Percentiles rank a stretch among this genome's conserved stretches.
phyloP scores from a whole-genome alignment of 2,113 vertebrate genomes.

The Sorex fumeus region DNA sequence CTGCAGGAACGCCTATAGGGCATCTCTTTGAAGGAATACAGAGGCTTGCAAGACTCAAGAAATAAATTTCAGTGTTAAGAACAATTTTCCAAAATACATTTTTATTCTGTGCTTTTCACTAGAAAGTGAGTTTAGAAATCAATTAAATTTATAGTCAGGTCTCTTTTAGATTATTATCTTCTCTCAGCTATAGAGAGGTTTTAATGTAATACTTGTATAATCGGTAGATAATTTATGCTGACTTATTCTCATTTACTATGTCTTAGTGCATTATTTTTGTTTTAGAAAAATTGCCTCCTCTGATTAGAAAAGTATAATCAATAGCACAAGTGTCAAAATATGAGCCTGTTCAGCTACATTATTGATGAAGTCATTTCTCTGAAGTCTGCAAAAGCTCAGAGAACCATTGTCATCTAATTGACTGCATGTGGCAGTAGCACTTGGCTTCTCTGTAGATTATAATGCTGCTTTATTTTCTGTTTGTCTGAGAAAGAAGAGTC shows the following conservation, averaged over 20 bases:
- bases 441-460: neutral
- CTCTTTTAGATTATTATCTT: conserved; percentile 2
- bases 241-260: neutral
- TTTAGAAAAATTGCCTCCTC: conserved; percentile 21
- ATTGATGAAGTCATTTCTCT: neutral
- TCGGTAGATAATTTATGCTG: neutral
- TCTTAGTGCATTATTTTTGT: conserved; percentile 24
- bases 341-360: neutral
- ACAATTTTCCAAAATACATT: neutral
- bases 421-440: neutral
- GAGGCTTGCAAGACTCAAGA: neutral
- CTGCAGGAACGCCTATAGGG: no score
- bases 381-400: neutral
- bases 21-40: no score
- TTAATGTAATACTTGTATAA: neutral
- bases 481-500: neutral
- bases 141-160: neutral
- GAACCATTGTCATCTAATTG: neutral
- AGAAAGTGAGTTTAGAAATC: neutral
- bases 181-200: neutral
- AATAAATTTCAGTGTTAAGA: conserved; percentile 27
- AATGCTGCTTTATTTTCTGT: neutral
- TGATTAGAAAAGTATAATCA: neutral
- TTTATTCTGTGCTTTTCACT: neutral
- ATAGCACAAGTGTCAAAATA: neutral